Conservation (phyloP, 2,888 invertebrate genomes). For the Eupithecia subfuscata region DNA sequence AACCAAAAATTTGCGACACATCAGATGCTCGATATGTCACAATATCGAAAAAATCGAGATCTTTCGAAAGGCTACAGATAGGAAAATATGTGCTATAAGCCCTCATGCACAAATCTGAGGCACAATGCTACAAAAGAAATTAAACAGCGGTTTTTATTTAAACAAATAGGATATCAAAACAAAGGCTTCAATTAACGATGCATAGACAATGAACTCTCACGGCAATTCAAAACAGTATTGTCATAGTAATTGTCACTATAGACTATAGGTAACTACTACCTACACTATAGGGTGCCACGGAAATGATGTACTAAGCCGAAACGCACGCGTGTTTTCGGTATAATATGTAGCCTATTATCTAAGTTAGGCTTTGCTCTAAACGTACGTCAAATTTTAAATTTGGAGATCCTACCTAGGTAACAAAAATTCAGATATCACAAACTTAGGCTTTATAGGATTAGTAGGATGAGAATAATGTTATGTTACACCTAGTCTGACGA, state of each 20-base stretch:
- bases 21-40: no score
- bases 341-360: no score
- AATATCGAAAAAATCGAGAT: no score
- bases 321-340: no score
- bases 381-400: no score
- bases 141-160: neutral
- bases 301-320: no score
- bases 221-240: conserved; percentile 29
- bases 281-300: neutral
- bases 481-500: no score
- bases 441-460: no score
- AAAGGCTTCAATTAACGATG: conserved; percentile 29
- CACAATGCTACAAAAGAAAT: neutral
- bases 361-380: no score
- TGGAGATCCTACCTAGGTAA: no score
- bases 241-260: conserved; percentile 12
- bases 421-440: no score
- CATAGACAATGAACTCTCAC: conserved; percentile 29
- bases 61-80: neutral
- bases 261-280: neutral
- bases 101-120: neutral
- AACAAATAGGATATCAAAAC: conserved; percentile 24
- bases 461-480: no score
- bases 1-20: neutral
- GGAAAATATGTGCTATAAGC: neutral